phyloP scores from a whole-genome alignment of 2,888 invertebrate species.

The Lydus trimaculatus region DNA sequence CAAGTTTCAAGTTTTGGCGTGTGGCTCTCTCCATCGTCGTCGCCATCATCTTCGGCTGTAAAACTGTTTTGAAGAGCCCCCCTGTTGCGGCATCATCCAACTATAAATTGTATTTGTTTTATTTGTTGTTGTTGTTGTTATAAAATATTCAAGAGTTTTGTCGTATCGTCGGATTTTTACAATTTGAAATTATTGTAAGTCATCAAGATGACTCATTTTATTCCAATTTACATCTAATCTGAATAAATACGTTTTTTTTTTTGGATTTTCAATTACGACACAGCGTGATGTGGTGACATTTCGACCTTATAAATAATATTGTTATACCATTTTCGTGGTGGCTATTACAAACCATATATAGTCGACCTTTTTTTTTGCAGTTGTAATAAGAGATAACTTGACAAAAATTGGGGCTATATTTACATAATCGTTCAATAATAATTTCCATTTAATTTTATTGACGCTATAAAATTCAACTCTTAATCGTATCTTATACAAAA shows the following conservation, averaged over 20 bases:
- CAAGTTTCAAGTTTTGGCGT: slow-evolving; percentile 25
- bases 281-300: neutral
- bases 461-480: slow-evolving; percentile 24
- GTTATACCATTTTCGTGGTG: neutral
- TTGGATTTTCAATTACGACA: neutral
- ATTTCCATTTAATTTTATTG: slow-evolving; percentile 28
- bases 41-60: neutral
- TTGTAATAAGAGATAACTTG: neutral
- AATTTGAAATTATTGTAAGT: neutral
- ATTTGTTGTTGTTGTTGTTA: neutral
- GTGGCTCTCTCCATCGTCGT: slow-evolving; percentile 24
- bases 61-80: neutral
- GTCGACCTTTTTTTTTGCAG: neutral
- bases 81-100: neutral
- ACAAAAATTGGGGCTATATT: neutral
- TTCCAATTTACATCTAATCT: neutral
- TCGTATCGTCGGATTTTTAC: neutral
- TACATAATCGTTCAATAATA: slow-evolving; percentile 1
- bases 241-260: neutral
- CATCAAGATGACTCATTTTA: neutral
- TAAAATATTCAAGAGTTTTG: neutral
- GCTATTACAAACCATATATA: neutral
- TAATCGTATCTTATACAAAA: slow-evolving; percentile 20
- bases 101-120: neutral
- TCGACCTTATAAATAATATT: too few relatives aligned